A percentile compares a stretch with the other conserved stretches of the same genome.
These are phyloP conservation scores for Tragelaphus scriptus DNA, from an alignment of 2,113 vertebrate species.

Conservation along the genomic window DNA sequence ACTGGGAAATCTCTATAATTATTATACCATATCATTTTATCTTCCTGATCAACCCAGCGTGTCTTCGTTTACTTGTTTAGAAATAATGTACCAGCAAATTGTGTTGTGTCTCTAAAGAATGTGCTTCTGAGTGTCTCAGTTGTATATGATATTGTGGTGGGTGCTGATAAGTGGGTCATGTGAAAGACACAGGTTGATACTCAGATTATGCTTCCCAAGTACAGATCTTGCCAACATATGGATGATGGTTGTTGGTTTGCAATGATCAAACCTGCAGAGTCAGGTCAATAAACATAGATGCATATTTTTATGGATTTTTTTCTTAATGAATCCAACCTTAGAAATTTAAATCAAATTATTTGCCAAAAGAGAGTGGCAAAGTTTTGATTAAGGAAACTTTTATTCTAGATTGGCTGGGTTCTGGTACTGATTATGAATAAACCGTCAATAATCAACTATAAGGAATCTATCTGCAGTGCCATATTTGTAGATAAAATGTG, in stretches of 20 bases:
- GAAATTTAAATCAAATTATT: slow-evolving; percentile 25
- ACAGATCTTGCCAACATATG: background rate
- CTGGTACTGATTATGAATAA: slow-evolving; percentile 1
- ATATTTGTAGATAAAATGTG: background rate
- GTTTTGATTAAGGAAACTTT: background rate
- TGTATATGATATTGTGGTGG: background rate
- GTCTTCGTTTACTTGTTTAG: background rate
- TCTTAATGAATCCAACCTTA: background rate
- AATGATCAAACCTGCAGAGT: background rate
- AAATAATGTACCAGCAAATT: background rate
- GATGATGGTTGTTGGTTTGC: background rate
- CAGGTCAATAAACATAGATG: background rate
- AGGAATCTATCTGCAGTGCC: background rate
- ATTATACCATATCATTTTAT: background rate
- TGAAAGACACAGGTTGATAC: background rate
- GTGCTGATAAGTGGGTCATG: background rate
- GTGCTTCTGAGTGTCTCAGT: background rate
- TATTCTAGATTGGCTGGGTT: background rate
- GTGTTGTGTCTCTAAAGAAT: background rate
- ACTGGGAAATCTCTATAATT: background rate
- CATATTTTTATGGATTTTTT: background rate
- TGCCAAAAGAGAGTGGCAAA: background rate
- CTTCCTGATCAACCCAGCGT: background rate
- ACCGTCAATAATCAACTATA: background rate
- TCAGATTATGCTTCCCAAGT: background rate